Conservation (phyloP, 37 sponge, comb jelly and placozoan genomes). For the Haliclona indistincta region DNA sequence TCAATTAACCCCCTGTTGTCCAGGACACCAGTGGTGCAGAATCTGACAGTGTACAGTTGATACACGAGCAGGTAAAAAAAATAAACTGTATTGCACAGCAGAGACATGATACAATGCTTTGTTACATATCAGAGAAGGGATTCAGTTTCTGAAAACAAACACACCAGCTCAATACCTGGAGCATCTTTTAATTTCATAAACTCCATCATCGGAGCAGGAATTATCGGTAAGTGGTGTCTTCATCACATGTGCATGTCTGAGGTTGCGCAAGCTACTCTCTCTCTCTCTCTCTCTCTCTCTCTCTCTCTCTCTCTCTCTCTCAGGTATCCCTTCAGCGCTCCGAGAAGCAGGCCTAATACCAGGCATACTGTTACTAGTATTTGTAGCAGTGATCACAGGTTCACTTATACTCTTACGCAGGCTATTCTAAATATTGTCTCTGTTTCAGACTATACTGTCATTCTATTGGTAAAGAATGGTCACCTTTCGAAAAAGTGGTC, state of each 20-base stretch:
- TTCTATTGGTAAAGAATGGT: constrained; percentile 56
- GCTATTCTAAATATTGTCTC: too few relatives aligned
- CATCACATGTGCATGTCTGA: neutral
- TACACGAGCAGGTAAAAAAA: too few relatives aligned
- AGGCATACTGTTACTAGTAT: constrained; percentile 42
- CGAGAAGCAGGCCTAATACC: constrained; percentile 46
- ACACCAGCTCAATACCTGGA: constrained; percentile 38
- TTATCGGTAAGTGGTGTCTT: constrained; percentile 43
- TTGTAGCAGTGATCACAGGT: constrained; percentile 54
- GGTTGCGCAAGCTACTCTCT: neutral
- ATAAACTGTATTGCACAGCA: too few relatives aligned
- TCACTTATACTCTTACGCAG: too few relatives aligned
- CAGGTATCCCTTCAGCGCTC: constrained; percentile 58
- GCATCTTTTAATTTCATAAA: constrained; percentile 79
- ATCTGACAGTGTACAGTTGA: too few relatives aligned
- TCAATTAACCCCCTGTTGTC: too few relatives aligned
- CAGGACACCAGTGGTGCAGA: too few relatives aligned
- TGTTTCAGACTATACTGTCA: constrained; percentile 53
- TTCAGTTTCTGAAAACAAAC: neutral
- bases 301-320: constrained; percentile 3
- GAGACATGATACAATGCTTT: too few relatives aligned
- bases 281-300: constrained; percentile 28
- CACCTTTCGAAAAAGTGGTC: constrained; percentile 16
- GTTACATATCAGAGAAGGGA: too few relatives aligned
- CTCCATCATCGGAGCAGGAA: constrained; percentile 78